These are phyloP conservation scores for Graptemys geographica DNA, from an alignment of 2,797 vertebrate species.

Conservation along the genomic window DNA sequence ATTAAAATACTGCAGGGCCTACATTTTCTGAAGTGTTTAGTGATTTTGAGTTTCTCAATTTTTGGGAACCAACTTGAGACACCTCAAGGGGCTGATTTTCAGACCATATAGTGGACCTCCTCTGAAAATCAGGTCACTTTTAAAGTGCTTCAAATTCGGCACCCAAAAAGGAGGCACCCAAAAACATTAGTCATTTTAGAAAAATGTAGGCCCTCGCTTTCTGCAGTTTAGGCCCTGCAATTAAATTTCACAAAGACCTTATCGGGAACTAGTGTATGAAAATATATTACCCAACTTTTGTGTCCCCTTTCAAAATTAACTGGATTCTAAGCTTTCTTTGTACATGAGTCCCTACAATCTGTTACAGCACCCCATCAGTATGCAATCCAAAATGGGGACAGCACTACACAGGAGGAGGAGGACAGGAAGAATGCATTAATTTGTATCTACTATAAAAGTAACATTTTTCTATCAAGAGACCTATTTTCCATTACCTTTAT, in stretches of 20 bases:
- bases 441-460: not conserved
- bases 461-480: not conserved
- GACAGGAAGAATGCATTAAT: not conserved
- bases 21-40: not conserved
- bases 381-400: not conserved
- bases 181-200: not conserved
- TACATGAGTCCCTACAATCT: not conserved
- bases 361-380: not conserved
- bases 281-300: not conserved
- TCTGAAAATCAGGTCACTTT: not conserved
- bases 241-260: not conserved
- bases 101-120: not conserved
- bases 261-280: not conserved
- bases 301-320: not conserved
- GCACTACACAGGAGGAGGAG: not conserved
- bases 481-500: not conserved
- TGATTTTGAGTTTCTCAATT: not conserved
- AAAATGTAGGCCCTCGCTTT: not conserved
- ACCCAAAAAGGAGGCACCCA: not conserved
- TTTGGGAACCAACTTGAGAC: not conserved
- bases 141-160: not conserved
- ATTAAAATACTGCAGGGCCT: not conserved
- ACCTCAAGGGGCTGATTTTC: not conserved
- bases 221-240: not conserved
- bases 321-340: not conserved